Evolutionary conservation across 2,888 invertebrate species (phyloP).

Genomic region (Patella depressa): DNA sequence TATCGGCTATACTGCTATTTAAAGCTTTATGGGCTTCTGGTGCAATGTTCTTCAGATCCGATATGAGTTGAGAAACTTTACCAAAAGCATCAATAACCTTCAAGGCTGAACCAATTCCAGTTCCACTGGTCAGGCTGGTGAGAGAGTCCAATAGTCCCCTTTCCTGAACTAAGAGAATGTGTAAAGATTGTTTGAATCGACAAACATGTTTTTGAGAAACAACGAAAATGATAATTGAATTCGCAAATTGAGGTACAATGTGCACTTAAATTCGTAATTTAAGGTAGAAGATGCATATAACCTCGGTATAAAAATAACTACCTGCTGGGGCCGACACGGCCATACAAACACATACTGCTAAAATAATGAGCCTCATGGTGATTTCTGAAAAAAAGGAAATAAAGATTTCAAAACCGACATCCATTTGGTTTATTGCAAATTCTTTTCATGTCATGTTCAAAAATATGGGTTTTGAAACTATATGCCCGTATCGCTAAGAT

Average conservation of each 20-base stretch:
- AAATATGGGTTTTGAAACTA: too few relatives aligned
- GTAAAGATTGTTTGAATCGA: background rate
- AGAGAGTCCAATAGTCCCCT: constrained; percentile 10
- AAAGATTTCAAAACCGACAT: background rate
- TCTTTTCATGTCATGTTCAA: too few relatives aligned
- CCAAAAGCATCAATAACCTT: background rate
- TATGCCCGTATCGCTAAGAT: too few relatives aligned
- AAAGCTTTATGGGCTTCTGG: constrained; percentile 5
- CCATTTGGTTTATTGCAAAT: too few relatives aligned
- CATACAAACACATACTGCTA: constrained; percentile 8
- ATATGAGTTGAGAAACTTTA: background rate
- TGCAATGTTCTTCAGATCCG: background rate
- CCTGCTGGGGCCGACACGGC: constrained; percentile 6
- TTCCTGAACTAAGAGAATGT: background rate
- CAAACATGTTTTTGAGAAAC: background rate
- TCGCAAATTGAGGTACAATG: background rate
- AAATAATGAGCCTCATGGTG: constrained; percentile 4
- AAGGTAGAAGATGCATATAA: background rate
- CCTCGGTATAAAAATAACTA: background rate
- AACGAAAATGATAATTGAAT: background rate
- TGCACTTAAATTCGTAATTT: too few relatives aligned
- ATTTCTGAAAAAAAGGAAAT: background rate
- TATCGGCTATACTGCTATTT: background rate
- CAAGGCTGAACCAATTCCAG: background rate
- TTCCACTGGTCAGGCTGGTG: background rate